Base-by-base conservation (phyloP, 2,113 vertebrate species). In the Otus sunia region DNA sequence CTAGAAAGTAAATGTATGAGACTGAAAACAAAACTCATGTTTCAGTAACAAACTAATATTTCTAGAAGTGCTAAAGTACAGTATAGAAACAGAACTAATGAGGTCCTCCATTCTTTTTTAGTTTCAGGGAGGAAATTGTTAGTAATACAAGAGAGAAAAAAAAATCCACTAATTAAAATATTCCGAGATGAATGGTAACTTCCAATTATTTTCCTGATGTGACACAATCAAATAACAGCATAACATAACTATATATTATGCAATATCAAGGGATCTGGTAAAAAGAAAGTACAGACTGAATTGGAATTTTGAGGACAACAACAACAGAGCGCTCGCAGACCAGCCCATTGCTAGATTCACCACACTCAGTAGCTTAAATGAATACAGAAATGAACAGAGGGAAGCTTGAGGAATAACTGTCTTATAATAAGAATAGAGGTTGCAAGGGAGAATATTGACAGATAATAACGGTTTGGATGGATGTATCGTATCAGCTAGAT, bases 151-250 rank as follows among this genome's bases (percentile, higher is more conserved):
- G 96, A 96, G 91, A 97, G 93, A 97, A 94, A 97, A 97, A 97
- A 85, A 97, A 97, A 96, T 97, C 59, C 92, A 77, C 90, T 97
- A 96, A 98, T 97, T 97, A 97, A 98, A 97, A 88, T 87, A 95
- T 94, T 96, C 97, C 76, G 85, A 95, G 93, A 93, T 95, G 78
- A 98, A 97, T 96, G 90, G 93, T 96, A 97, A 82, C 88, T 90
- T 97, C 97, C 97, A 98, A 96, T 97, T 97, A 97, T 97, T 96
- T 97, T 95, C 82, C 86, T 97, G 90, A 97, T 97, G 95, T 97
- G 96, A 97, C 95, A 97, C 88, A 97, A 96, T 88, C 89, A 95
- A 92, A 68, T 90, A 98, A 96, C 67, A 96, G 77, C 84, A 90
- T 88, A 94, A 97, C 68, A 90, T 64, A 95, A 91, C 74, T 97